Conservation (phyloP, 2,113 vertebrate species). For the Connochaetes taurinus region DNA sequence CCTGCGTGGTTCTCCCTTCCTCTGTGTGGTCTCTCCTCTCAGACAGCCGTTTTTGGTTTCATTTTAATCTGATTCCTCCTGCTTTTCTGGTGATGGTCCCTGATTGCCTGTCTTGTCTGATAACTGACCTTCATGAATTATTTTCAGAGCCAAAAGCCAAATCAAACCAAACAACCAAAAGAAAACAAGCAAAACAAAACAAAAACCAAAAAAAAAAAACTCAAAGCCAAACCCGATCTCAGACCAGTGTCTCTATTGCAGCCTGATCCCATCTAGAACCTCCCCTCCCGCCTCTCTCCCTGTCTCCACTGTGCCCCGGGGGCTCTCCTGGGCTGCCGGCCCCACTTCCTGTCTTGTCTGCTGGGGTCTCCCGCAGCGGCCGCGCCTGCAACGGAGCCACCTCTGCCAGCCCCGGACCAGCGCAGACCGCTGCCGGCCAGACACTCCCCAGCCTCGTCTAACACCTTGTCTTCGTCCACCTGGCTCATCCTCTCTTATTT, state of each 20-base stretch:
- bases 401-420: constrained; percentile 70
- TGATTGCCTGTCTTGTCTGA: constrained; percentile 99
- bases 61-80: constrained; percentile 80
- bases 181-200: not conserved
- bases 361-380: constrained; percentile 53
- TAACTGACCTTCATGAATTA: constrained; percentile 82
- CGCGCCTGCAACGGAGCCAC: constrained; percentile 73
- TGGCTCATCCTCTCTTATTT: constrained; percentile 56
- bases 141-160: constrained; percentile 78
- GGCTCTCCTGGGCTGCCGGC: not conserved
- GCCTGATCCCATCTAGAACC: constrained; percentile 94
- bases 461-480: constrained; percentile 77
- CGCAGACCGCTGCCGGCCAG: constrained; percentile 72
- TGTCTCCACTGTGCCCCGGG: constrained; percentile 71
- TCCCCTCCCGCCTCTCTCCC: constrained; percentile 73
- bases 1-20: constrained; percentile 64
- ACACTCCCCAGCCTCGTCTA: constrained; percentile 77
- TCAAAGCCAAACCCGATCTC: constrained; percentile 66
- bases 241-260: constrained; percentile 98
- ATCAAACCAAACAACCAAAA: constrained; percentile 52
- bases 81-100: constrained; percentile 96
- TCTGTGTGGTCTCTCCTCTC: constrained; percentile 80
- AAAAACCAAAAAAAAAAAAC: not conserved
- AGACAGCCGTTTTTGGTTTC: constrained; percentile 72
- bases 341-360: constrained; percentile 71